These are phyloP conservation scores for Scaptomyza polygonia DNA, from an alignment of 2,888 invertebrate species.

Conservation along the genomic window DNA sequence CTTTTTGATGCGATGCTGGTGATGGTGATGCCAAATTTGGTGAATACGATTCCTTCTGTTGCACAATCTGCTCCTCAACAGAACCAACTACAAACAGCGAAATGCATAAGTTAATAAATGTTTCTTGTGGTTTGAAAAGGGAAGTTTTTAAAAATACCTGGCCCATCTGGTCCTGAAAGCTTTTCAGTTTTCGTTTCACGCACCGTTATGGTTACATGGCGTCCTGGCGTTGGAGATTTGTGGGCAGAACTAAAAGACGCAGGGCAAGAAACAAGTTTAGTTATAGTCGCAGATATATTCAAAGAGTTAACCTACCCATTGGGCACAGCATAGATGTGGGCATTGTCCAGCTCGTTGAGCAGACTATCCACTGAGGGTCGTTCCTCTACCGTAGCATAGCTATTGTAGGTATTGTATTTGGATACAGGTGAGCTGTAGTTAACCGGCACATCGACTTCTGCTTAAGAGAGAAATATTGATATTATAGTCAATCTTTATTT, in stretches of 20 bases:
- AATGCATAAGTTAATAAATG: background rate
- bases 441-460: slow-evolving; percentile 78
- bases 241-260: slow-evolving; percentile 59
- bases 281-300: background rate
- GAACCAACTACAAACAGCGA: slow-evolving; percentile 71
- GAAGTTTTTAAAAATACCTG: slow-evolving; percentile 66
- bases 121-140: background rate
- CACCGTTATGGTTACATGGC: slow-evolving; percentile 87
- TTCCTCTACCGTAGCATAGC: slow-evolving; percentile 81
- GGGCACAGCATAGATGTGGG: slow-evolving; percentile 87
- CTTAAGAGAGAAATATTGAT: background rate
- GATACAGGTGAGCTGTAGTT: slow-evolving; percentile 84
- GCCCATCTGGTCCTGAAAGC: slow-evolving; percentile 83
- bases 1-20: slow-evolving; percentile 47
- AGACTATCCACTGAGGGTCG: slow-evolving; percentile 95
- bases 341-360: slow-evolving; percentile 91
- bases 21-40: slow-evolving; percentile 63
- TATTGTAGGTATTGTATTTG: slow-evolving; percentile 81
- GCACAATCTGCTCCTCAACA: slow-evolving; percentile 82
- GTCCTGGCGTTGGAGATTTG: slow-evolving; percentile 83
- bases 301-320: slow-evolving; percentile 87
- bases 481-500: background rate
- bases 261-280: background rate
- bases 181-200: slow-evolving; percentile 87
- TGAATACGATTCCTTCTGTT: slow-evolving; percentile 81